Conservation (phyloP, 2,113 vertebrate species). For the Percopsis transmontana region DNA sequence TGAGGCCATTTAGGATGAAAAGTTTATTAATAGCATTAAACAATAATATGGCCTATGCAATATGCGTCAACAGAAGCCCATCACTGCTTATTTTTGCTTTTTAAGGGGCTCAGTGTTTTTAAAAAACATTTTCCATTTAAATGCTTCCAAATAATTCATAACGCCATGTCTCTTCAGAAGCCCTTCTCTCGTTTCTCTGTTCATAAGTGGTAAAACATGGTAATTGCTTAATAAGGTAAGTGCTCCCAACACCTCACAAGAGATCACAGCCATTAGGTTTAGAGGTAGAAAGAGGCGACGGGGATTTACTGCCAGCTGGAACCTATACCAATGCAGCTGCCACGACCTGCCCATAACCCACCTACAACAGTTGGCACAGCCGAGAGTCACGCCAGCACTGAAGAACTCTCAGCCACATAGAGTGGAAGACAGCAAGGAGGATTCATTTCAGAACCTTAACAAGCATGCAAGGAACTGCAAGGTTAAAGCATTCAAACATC, state of each 20-base stretch:
- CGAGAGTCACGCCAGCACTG: conserved; percentile 36
- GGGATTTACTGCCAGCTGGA: conserved; percentile 54
- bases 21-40: too few species aligned
- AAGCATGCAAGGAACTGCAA: conserved; percentile 4
- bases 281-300: conserved; percentile 11
- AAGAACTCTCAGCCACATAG: conserved; percentile 2
- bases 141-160: too few species aligned
- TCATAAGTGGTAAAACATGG: too few species aligned
- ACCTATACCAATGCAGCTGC: conserved; percentile 48
- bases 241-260: conserved; percentile 4
- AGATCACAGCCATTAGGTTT: conserved; percentile 24
- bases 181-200: too few species aligned
- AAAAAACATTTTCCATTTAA: too few species aligned
- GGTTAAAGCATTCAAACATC: not conserved
- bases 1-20: too few species aligned
- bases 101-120: too few species aligned
- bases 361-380: conserved; percentile 56
- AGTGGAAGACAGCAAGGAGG: conserved; percentile 6
- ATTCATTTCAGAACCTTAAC: not conserved
- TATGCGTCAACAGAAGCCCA: too few species aligned
- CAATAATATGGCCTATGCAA: too few species aligned
- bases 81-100: too few species aligned
- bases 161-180: too few species aligned
- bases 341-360: conserved; percentile 58
- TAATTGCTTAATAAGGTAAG: not conserved